Evolutionary conservation across 2,113 vertebrate genomes (phyloP).

Genomic region (Mixornis gularis): DNA sequence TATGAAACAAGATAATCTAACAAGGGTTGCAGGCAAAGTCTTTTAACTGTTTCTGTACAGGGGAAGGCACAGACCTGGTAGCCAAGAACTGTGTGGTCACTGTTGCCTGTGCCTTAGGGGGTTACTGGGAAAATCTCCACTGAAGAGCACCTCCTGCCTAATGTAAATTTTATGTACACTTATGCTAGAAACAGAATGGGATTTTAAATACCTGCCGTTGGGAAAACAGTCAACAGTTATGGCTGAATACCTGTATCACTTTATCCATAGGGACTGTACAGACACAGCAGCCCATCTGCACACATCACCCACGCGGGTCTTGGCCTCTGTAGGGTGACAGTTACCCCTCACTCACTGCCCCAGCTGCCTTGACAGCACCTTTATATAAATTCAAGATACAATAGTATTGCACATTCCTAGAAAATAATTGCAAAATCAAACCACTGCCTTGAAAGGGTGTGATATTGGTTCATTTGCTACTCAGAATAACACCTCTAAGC

Average conservation of each 20-base stretch:
- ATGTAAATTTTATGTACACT: not conserved
- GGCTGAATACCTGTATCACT: not conserved
- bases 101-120: not conserved
- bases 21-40: not conserved
- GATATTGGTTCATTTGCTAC: not conserved
- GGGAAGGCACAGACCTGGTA: not conserved
- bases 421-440: conserved; percentile 6
- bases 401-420: not conserved
- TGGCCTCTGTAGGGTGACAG: not conserved
- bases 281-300: not conserved
- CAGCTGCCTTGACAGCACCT: not conserved
- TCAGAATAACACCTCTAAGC: not conserved
- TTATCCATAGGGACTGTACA: not conserved
- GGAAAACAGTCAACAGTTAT: not conserved
- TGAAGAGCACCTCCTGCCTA: not conserved
- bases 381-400: not conserved
- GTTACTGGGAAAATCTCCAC: not conserved
- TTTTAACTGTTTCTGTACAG: not conserved
- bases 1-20: not conserved
- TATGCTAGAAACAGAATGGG: not conserved
- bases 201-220: not conserved
- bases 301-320: not conserved
- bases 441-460: not conserved
- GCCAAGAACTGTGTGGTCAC: not conserved
- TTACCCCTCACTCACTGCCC: not conserved